These are phyloP conservation scores for Urosaurus nigricauda DNA, from an alignment of 2,797 vertebrate species.

Conservation along the genomic window DNA sequence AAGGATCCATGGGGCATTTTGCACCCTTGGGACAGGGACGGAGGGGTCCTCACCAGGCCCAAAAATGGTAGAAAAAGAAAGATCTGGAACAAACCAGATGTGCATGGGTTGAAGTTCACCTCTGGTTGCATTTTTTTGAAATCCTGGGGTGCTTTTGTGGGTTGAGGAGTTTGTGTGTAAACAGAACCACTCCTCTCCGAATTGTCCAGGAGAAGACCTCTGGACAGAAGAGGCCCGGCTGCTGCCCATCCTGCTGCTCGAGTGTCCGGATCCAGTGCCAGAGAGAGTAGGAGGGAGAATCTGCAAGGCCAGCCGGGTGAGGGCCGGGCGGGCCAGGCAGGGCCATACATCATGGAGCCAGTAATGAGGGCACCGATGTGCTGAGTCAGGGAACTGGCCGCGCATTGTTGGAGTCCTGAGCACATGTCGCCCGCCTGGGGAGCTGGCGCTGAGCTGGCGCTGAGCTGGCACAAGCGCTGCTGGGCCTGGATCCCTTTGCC, in stretches of 20 bases:
- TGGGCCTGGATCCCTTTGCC: rapidly evolving
- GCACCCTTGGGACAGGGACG: no score
- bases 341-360: background rate
- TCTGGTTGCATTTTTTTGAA: background rate
- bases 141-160: background rate
- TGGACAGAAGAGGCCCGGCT: background rate
- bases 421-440: background rate
- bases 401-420: background rate
- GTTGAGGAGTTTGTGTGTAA: no score
- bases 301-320: background rate
- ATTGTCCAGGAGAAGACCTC: background rate
- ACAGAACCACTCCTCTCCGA: no score
- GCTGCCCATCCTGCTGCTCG: background rate
- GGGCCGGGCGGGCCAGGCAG: background rate
- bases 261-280: background rate
- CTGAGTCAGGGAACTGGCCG: background rate
- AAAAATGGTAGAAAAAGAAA: no score
- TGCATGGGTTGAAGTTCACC: no score
- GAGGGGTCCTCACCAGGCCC: background rate
- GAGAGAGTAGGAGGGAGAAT: background rate
- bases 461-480: background rate
- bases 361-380: slow-evolving; percentile 3
- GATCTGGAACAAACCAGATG: no score
- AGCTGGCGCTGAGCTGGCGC: background rate
- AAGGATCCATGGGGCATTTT: background rate